Percentiles rank a stretch among this genome's conserved stretches.
phyloP scores from a whole-genome alignment of 2,888 invertebrate species.

The Campoplex nolae region DNA sequence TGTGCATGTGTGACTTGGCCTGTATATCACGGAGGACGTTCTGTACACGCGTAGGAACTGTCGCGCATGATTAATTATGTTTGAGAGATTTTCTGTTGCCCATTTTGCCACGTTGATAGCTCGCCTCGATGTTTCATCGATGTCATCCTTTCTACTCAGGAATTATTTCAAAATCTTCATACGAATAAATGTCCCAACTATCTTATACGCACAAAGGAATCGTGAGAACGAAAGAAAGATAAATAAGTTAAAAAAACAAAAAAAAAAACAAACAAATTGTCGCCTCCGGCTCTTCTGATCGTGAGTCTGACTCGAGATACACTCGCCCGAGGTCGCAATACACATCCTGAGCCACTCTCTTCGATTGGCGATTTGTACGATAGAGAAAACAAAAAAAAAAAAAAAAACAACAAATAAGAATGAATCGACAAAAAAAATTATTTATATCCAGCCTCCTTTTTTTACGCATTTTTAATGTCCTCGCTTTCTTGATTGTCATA shows the following conservation, averaged over 20 bases:
- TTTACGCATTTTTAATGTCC: background rate
- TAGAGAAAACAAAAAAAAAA: background rate
- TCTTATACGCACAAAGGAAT: background rate
- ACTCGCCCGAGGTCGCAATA: constrained; percentile 4
- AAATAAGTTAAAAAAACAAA: no score
- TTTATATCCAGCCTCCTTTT: background rate
- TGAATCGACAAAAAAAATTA: background rate
- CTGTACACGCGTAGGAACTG: background rate
- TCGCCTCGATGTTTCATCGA: constrained; percentile 26
- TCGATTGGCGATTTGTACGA: constrained; percentile 16
- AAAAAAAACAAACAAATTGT: background rate
- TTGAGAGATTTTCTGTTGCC: background rate
- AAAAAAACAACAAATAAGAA: background rate
- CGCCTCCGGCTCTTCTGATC: constrained; percentile 1
- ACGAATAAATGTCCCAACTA: background rate
- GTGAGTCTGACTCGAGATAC: background rate
- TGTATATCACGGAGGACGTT: background rate
- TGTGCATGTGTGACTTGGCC: background rate
- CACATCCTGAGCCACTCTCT: background rate
- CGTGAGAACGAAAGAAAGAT: background rate
- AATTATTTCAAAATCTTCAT: constrained; percentile 4
- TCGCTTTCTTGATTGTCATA: background rate
- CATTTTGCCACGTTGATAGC: background rate
- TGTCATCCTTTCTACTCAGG: background rate
- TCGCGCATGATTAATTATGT: background rate